Conservation (phyloP, 2,888 invertebrate genomes). For the Meloe dianella region DNA sequence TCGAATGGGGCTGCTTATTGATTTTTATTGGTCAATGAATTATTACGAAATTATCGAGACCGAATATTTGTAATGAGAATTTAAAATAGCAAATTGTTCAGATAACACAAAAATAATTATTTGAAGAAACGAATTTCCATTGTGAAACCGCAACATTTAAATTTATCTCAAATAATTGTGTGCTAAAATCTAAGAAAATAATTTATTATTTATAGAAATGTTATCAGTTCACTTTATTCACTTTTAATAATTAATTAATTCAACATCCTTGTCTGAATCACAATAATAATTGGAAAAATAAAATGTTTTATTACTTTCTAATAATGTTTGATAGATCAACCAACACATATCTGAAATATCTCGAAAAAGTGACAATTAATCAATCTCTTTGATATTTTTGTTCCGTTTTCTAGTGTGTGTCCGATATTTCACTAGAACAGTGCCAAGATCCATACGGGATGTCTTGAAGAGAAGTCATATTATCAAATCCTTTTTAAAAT, state of each 20-base stretch:
- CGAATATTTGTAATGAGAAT: background rate
- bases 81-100: background rate
- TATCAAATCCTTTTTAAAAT: no score
- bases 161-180: no score
- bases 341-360: background rate
- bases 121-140: background rate
- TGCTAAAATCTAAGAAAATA: background rate
- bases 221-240: background rate
- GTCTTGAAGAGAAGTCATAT: no score
- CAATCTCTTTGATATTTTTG: background rate
- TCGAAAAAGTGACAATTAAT: background rate
- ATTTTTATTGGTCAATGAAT: background rate
- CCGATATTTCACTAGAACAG: no score
- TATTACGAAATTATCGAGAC: background rate
- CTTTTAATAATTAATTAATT: background rate
- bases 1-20: background rate
- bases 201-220: background rate
- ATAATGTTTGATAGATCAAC: background rate
- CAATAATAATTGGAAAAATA: no score
- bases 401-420: background rate
- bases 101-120: background rate
- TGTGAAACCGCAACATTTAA: background rate
- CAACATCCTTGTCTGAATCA: background rate
- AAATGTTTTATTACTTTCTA: background rate
- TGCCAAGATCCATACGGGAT: no score